These are phyloP conservation scores for Stenoptilia bipunctidactyla DNA, from an alignment of 2,888 invertebrate genomes.

Conservation along the genomic window DNA sequence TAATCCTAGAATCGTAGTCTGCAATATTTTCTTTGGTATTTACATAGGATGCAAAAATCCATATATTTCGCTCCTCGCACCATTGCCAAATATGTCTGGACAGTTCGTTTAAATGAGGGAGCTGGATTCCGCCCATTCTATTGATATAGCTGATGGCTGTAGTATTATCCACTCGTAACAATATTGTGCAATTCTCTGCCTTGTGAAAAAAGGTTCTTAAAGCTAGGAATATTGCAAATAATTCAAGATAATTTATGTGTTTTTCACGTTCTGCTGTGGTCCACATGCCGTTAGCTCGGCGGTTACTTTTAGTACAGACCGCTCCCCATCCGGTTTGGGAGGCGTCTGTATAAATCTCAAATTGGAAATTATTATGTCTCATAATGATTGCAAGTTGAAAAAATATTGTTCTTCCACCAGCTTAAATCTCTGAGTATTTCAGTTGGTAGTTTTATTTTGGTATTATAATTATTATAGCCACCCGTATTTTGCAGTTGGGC, in stretches of 20 bases:
- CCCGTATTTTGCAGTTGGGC: no score
- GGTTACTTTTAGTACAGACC: no score
- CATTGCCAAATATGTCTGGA: constrained; percentile 7
- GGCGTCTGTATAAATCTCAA: no score
- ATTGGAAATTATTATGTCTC: no score
- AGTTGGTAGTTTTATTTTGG: no score
- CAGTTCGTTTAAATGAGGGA: neutral
- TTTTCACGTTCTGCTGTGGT: neutral
- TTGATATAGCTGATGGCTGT: constrained; percentile 1
- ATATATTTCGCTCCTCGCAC: constrained; percentile 11
- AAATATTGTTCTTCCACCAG: no score
- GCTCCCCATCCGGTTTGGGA: no score
- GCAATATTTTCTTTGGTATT: constrained; percentile 4
- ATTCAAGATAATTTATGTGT: neutral
- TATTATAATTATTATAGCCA: no score
- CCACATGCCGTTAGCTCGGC: neutral
- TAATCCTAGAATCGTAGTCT: constrained; percentile 1
- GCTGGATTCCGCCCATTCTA: neutral
- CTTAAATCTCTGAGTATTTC: no score
- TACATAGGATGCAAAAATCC: neutral
- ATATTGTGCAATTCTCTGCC: neutral
- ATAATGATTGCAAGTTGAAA: no score
- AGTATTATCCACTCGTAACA: neutral
- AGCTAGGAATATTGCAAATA: neutral
- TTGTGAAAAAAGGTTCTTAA: neutral